phyloP scores from a whole-genome alignment of 2,888 invertebrate genomes.

The Polyploca ridens region DNA sequence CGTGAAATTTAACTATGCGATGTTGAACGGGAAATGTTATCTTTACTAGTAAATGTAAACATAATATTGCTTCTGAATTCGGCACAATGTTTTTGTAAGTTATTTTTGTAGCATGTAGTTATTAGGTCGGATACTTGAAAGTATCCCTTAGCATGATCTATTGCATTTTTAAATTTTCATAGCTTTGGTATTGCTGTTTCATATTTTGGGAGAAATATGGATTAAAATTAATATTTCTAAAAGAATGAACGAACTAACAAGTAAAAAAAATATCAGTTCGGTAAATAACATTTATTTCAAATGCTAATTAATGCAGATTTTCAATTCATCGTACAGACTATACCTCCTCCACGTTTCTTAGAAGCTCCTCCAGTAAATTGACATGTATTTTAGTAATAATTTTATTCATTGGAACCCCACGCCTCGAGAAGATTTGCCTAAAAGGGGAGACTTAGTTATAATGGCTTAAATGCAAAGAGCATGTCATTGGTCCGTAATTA shows the following conservation, averaged over 20 bases:
- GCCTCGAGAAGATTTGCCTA: conserved; percentile 11
- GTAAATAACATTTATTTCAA: too few relatives aligned
- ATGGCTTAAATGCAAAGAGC: conserved; percentile 16
- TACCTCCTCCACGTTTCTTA: not conserved
- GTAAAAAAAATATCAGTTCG: too few relatives aligned
- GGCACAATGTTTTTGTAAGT: not conserved
- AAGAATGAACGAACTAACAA: too few relatives aligned
- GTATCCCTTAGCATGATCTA: not conserved
- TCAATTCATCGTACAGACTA: not conserved
- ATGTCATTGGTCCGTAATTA: conserved; percentile 21
- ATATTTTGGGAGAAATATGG: not conserved
- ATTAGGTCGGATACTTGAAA: not conserved
- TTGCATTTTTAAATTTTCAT: not conserved
- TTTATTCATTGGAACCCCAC: conserved; percentile 17
- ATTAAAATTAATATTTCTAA: too few relatives aligned
- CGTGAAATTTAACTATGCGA: not conserved
- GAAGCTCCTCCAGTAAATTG: conserved; percentile 13
- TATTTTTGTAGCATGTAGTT: not conserved
- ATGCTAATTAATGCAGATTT: not conserved
- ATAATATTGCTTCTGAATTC: not conserved
- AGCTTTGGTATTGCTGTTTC: too few relatives aligned
- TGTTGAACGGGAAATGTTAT: not conserved
- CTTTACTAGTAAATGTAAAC: conserved; percentile 3
- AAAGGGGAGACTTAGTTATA: conserved; percentile 16
- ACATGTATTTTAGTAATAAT: conserved; percentile 19